Base-by-base conservation (phyloP, 2,888 invertebrate genomes). In the Luperina testacea region DNA sequence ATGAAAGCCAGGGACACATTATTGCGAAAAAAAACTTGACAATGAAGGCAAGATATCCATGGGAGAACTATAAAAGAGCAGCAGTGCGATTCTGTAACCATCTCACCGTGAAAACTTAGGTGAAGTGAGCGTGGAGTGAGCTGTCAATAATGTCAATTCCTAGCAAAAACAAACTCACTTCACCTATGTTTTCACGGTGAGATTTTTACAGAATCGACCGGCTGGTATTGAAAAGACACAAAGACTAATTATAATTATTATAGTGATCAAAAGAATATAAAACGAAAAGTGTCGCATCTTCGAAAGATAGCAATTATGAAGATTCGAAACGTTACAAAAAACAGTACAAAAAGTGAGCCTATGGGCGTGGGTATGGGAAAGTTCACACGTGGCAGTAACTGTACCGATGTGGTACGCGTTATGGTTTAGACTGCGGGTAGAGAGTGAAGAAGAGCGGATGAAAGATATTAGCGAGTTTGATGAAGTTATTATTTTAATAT, bases 321-420 rank as follows among this genome's bases (percentile, higher is more conserved):
- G 91, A 92, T 91, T 91, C 91, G 87, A 92, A 92, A 91, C 89
- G 90, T 89, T 87, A 85, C 77, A 90, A 90, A 94, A 96, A 96
- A 95, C 92, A 13, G 92, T 88, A 94, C 89, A 92, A 95, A 95
- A 94, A 93, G 91, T 84, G 85, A 89, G 87, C 89, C 88, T 90
- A 90, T 88, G 89, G 93, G 92, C 96, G 96, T 97, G 97, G 96
- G 97, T 96, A 95, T 97, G 97, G 94, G 97, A 97, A 97, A 91
- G 94, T 97, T 97, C 97, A 96, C 97, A 97, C 96, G 96, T 96
- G 95, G 91, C 91, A 88, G 91, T 93, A 94, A 93, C 94, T 92
- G 94, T 94, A 92, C 91, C 91, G 91, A 92, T 91, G 91, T 82
- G 87, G 88, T 92, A 90, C 91, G 90, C 79, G 73, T 86, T 88